phyloP scores from a whole-genome alignment of 2,113 vertebrate genomes.

The Leptosomus discolor region DNA sequence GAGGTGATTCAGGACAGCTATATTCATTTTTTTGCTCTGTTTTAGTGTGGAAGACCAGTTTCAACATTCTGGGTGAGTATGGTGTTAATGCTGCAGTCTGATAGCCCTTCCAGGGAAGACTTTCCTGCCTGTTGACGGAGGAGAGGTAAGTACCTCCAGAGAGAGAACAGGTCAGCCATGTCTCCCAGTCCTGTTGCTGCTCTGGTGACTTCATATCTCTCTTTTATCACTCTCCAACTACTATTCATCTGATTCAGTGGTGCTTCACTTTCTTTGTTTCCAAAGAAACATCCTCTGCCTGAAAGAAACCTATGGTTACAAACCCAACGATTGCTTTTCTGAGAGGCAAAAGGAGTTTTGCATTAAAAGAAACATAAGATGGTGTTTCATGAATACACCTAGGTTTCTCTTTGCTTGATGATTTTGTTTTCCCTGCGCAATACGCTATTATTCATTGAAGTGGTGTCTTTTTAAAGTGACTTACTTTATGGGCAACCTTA shows the following conservation, averaged over 20 bases:
- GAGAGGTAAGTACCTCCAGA: not conserved
- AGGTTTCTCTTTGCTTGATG: not conserved
- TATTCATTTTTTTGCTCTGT: not conserved
- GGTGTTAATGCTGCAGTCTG: not conserved
- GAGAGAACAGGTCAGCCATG: not conserved
- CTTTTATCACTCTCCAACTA: not conserved
- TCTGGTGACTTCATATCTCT: not conserved
- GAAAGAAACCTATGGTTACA: not conserved
- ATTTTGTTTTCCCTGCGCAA: not conserved
- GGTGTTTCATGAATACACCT: not conserved
- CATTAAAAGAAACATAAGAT: not conserved
- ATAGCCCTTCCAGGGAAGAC: not conserved
- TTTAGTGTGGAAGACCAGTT: not conserved
- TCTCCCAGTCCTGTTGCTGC: not conserved
- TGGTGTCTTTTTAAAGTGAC: not conserved
- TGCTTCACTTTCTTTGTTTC: not conserved
- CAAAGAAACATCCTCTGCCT: not conserved
- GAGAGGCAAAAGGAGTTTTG: not conserved
- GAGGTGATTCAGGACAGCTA: not conserved
- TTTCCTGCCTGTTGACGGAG: not conserved
- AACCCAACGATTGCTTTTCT: not conserved
- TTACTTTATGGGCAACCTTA: not conserved
- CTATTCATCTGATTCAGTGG: not conserved
- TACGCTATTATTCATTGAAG: not conserved
- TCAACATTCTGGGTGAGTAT: not conserved